Base-by-base conservation (phyloP, 2,113 vertebrate genomes). In the Actenoides hombroni region DNA sequence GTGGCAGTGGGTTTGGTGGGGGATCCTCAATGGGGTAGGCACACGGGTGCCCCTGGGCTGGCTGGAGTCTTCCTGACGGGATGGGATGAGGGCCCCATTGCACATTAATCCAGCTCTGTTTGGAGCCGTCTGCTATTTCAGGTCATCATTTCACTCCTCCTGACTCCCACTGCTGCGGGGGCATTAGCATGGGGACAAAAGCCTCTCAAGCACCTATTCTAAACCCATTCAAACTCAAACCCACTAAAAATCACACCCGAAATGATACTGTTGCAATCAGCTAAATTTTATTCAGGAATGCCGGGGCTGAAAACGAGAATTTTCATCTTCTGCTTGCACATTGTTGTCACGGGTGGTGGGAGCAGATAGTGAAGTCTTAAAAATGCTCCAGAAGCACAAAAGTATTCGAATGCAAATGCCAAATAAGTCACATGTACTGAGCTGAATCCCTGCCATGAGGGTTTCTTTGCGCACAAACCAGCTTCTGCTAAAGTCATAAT, bases 211-310 rank as follows among this genome's bases (percentile, higher is more conserved):
- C 69, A 96, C 95, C 96, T 95, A 74, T 94, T 94, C 94, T 94
- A 94, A 96, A 89, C 74, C 90, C 70, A 86, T 97, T 91, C 83
- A 97, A 69, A 85, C 96, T 95, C 84, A 90, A 92, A 64, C 84
- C 64, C 77, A 78, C 95, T 96, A 97, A 97, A 97, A 97, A 95
- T 92, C 88, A 69, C 93, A 81, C 64, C 86, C 42, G 11, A 95
- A 96, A 91, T 83, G 51, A 97, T 89, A 91, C 84, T 94, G 67
- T 89, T 89, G 86, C 88, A 71, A 94, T 80, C 77, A 63, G 92
- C 85, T 80, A 76, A 84, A 95, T 96, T 95, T 96, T 96, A 95
- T 97, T 95, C 91, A 95, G 93, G 63, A 95, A 94, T 86, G 93
- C 79, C 64, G 60, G 29, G 86, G 65, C 74, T 95, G 82, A 69